Base-by-base conservation (phyloP, 1,140 invertebrate species). In the Drosophila lini region DNA sequence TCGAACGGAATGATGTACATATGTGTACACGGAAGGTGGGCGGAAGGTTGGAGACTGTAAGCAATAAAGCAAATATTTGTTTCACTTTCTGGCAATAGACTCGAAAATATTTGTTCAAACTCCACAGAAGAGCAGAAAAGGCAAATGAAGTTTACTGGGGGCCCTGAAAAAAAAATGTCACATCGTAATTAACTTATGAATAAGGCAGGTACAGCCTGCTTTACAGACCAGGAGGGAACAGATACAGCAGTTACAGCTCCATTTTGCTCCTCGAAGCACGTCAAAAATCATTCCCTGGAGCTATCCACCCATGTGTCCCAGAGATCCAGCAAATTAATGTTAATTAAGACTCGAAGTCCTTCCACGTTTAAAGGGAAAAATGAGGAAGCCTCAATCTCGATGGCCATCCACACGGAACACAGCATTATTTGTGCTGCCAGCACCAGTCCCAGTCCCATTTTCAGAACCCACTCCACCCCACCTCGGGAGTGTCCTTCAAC, bases 61-160 rank as follows among this genome's bases (percentile, higher is more conserved):
- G 74, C 65, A 86, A 76, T 67, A 68, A 75, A 88, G 60, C 61
- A 88, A 85, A 88, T 82, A 88, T 85, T 88, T 86, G 61, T 57
- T 80, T 76, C 48, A 65, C 42, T 76, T 80, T 60, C 48, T 62
- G 47, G 53, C 67, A 60, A 44, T 62, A 63, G 16, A 71, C 52
- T 45, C n/a, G 25, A 59, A 44, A 78, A 78, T 78, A 63, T 70
- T 71, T 53, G 32, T 61, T 36, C 44, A 61, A 44, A 61, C 38
- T 58, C 55, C 31, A 36, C 19, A 50, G 11, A 16, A 16, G 11
- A 25, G 22, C n/a, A 15, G 44, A 58, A 56, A 52, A 52, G 45
- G 47, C 32, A 69, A 63, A 61, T 52, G 7, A 56, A 63, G 57
- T 38, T 44, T 32, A 42, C 59, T 16, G 36, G 48, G 42, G 25